These are phyloP conservation scores for Entomobrya multifasciata DNA, from an alignment of 2,888 invertebrate species.

Conservation along the genomic window DNA sequence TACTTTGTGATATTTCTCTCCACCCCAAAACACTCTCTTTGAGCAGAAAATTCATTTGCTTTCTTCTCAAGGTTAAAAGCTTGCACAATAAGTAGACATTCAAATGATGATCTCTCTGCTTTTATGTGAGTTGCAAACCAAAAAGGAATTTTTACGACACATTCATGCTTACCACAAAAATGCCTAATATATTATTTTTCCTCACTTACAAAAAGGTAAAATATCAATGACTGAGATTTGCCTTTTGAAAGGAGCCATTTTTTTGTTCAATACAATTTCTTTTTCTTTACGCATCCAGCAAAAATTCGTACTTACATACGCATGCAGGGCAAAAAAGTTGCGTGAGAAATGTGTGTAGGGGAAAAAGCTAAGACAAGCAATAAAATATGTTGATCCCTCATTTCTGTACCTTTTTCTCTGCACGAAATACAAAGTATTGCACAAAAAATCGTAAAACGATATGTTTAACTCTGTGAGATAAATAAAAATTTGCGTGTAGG, in stretches of 20 bases:
- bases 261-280: neutral
- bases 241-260: neutral
- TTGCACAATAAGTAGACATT: conserved; percentile 18
- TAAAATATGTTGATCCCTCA: conserved; percentile 9
- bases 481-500: neutral
- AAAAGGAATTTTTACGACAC: conserved; percentile 40
- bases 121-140: no score
- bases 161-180: conserved; percentile 24
- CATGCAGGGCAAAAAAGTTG: no score
- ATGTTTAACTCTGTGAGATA: no score
- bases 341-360: conserved; percentile 38
- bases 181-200: neutral
- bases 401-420: no score
- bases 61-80: conserved; percentile 61
- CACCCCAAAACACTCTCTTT: neutral
- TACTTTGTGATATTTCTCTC: neutral
- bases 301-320: no score
- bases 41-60: conserved; percentile 29
- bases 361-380: neutral
- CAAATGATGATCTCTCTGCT: conserved; percentile 24
- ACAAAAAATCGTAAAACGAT: no score
- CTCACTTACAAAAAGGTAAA: neutral
- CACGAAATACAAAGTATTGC: neutral
- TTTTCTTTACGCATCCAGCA: conserved; percentile 5
- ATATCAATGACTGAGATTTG: neutral